Base-by-base conservation (phyloP, 2,888 invertebrate species). In the Campopleginae sp. region DNA sequence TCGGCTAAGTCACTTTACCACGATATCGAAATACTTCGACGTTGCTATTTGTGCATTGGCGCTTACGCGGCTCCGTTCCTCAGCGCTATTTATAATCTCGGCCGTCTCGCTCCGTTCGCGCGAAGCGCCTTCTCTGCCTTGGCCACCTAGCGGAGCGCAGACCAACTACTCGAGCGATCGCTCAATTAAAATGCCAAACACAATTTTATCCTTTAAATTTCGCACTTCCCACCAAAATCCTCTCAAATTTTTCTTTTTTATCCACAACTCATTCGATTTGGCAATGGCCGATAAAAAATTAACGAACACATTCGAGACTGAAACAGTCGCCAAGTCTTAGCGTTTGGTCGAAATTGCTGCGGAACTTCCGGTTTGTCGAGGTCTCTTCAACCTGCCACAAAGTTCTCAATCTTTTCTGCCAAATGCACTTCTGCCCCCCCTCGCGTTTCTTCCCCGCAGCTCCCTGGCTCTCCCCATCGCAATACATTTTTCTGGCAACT, bases 341-440 rank as follows among this genome's bases (percentile, higher is more conserved):
- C 46, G 27, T 33, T 23, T 38, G 51, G 38, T 54, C 38, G 23
- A 77, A 82, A 82, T 77, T 46, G 74, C 19, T 79, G 82, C 74
- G 68, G 78, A 68, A 79, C 38, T 83, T 83, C 78, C 82, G 78
- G 82, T 74, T 75, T 38, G 51, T 17, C 14, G 58, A 46, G 71
- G 76, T 61, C 63, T 54, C 75, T 77, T 23, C 27, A 51, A 51
- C 23, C 17, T 66, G 27, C 38, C 38, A 10, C 46, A 10, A 44
- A 44, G 19, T 66, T 70, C 23, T 23, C 14, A 31, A n/a, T 1
- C n/a, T 10, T 44, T 33, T 71, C 10, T 33, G 48, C 48, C 48
- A 8, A 12, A 31, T 31, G 33, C 33, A 46, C 27, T 27, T n/a
- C n/a, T 14, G 14, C 27, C n/a, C 27, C 58, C 14, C 14, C 27